Conservation (phyloP, 2,113 vertebrate species). For the Notothenia coriiceps region DNA sequence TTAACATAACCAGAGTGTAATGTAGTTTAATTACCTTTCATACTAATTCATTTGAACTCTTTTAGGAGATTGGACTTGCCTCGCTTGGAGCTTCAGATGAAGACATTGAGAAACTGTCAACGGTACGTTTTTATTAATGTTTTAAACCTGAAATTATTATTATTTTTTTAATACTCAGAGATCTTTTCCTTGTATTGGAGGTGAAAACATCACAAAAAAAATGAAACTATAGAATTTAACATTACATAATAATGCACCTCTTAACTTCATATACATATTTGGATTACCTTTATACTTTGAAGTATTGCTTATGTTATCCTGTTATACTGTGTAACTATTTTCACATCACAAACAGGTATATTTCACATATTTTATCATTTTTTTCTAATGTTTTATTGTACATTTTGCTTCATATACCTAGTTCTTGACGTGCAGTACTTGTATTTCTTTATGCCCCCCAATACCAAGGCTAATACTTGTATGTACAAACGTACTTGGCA, state of each 20-base stretch:
- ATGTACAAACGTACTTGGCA: too few relatives aligned
- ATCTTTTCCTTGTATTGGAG: too few relatives aligned
- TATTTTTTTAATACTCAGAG: neutral
- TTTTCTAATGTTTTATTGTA: neutral
- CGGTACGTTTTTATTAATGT: conserved; percentile 69
- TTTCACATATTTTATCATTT: neutral
- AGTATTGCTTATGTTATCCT: too few relatives aligned
- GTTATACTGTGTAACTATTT: neutral
- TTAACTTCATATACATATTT: too few relatives aligned
- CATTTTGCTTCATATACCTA: neutral
- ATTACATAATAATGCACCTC: too few relatives aligned
- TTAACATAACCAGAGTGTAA: neutral
- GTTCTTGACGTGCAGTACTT: neutral
- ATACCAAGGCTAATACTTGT: too few relatives aligned
- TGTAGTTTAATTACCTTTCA: neutral
- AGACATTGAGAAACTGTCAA: conserved; percentile 91
- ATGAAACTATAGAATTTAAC: too few relatives aligned
- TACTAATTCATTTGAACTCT: neutral
- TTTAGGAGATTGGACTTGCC: conserved; percentile 88
- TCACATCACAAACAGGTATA: neutral
- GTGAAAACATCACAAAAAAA: too few relatives aligned
- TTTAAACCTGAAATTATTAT: too few relatives aligned
- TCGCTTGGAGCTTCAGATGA: conserved; percentile 89
- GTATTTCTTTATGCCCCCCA: neutral
- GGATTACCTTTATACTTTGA: too few relatives aligned